Base-by-base conservation (phyloP, 2,113 vertebrate species). In the Haliaeetus leucogaster region DNA sequence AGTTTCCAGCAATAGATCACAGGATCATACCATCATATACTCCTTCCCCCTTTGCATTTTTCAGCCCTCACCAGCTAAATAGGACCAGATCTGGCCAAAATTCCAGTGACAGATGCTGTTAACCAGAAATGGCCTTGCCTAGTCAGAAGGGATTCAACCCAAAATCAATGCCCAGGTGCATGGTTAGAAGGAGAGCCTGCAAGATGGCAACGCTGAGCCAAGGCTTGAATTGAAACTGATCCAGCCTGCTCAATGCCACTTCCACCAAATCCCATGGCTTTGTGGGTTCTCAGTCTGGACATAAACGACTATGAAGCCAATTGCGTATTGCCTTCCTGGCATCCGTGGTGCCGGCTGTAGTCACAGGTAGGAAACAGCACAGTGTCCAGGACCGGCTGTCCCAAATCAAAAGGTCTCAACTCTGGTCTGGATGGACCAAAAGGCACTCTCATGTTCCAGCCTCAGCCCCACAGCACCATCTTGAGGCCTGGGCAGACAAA, bases 371-470 rank as follows among this genome's bases (percentile, higher is more conserved):
- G 21, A 11, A 58, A 65, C 5, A 20, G 25, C 34, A 13, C 16
- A 6, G 65, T 16, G 16, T 2, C 43, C 58, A 32, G 45, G 25
- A 32, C 26, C 9, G 1, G 12, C 16, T 11, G 9, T 27, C 26
- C 66, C 72, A 22, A 4, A 38, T 3, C 25, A 2, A 4, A 34
- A 52, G 19, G 17, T 79, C 72, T 40, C 8, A 1, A 1, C 25
- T 59, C 34, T 4, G 4, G 20, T 6, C n/a, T 25, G 86, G 86
- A 14, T 3, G 43, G 52, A 16, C 32, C 38, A 3, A 13, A 10
- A 52, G 4, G 0, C 34, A 5, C 15, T 13, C 0, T 0, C 9
- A 2, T 4, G 38, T 6, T 1, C 55, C 95, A 65, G 72, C 3
- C 83, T 82, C 90, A 58, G 80, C 40, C 78, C 63, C 86, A 71